phyloP scores from a whole-genome alignment of 2,888 invertebrate genomes.

The Cryptus armator region DNA sequence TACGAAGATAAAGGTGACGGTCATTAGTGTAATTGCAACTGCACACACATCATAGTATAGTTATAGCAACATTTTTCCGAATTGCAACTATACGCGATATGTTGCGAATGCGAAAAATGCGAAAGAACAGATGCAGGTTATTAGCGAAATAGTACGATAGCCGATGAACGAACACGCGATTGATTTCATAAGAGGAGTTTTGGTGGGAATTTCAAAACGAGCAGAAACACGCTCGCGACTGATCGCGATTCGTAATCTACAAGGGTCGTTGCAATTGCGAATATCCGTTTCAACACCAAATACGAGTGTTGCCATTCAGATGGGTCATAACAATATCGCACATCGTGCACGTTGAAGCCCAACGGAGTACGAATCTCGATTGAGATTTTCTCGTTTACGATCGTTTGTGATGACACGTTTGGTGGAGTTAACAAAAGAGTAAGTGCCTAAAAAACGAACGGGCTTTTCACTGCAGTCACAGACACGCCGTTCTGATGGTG shows the following conservation, averaged over 20 bases:
- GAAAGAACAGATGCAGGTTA: too few relatives aligned
- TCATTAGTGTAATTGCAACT: constrained; percentile 14
- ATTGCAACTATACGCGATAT: neutral
- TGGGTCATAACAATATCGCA: neutral
- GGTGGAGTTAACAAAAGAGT: neutral
- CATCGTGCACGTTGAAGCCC: neutral
- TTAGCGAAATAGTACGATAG: too few relatives aligned
- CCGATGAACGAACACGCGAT: neutral
- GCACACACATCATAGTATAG: neutral
- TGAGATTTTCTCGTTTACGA: neutral
- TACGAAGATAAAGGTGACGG: constrained; percentile 1
- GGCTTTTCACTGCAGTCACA: neutral
- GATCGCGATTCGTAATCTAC: neutral
- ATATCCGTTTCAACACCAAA: neutral
- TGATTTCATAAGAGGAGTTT: neutral
- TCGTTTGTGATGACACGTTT: neutral
- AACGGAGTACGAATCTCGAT: neutral
- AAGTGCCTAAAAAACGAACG: neutral
- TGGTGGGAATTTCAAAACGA: neutral
- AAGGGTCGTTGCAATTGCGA: neutral
- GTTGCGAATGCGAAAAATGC: neutral
- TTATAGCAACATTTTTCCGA: neutral
- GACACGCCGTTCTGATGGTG: neutral
- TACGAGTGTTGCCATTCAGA: neutral
- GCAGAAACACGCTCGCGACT: neutral